These are phyloP conservation scores for Phylloscopus trochiloides DNA, from an alignment of 2,113 vertebrate species.

Conservation along the genomic window DNA sequence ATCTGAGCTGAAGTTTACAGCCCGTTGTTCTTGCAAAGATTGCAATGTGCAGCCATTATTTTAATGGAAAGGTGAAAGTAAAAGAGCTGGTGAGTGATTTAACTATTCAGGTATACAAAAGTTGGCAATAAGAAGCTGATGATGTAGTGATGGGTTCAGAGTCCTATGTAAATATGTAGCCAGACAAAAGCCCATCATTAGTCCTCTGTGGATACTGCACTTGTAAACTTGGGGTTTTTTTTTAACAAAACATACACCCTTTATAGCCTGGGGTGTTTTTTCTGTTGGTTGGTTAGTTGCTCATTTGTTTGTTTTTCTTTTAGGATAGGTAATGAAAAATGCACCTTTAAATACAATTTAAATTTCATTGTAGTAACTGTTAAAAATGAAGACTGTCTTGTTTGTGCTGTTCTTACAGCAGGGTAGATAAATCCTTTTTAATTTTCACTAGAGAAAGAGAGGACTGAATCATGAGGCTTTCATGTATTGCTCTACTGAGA, in stretches of 20 bases:
- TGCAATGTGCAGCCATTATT: slow-evolving; percentile 28
- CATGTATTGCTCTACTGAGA: neutral
- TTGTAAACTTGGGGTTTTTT: neutral
- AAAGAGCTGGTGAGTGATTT: slow-evolving; percentile 13
- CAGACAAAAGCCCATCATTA: neutral
- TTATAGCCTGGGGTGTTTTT: neutral
- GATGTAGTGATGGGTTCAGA: neutral
- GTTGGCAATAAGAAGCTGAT: slow-evolving; percentile 34
- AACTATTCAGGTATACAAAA: neutral
- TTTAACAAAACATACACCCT: neutral
- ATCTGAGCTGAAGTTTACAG: slow-evolving; percentile 36
- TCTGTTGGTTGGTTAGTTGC: neutral
- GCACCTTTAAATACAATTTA: neutral
- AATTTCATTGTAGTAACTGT: neutral
- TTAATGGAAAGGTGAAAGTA: slow-evolving; percentile 50
- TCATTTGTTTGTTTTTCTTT: neutral
- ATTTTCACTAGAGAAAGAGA: neutral
- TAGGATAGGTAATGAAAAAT: neutral
- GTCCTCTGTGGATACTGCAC: neutral
- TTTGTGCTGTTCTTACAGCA: neutral
- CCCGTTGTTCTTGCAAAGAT: slow-evolving; percentile 31
- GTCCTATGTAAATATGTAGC: neutral
- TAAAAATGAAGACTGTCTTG: neutral
- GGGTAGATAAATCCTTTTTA: neutral
- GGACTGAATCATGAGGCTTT: neutral